Percentiles rank a stretch among this genome's conserved stretches.
Evolutionary conservation across 2,113 vertebrate species (phyloP).

Genomic region (Aplodontia rufa): DNA sequence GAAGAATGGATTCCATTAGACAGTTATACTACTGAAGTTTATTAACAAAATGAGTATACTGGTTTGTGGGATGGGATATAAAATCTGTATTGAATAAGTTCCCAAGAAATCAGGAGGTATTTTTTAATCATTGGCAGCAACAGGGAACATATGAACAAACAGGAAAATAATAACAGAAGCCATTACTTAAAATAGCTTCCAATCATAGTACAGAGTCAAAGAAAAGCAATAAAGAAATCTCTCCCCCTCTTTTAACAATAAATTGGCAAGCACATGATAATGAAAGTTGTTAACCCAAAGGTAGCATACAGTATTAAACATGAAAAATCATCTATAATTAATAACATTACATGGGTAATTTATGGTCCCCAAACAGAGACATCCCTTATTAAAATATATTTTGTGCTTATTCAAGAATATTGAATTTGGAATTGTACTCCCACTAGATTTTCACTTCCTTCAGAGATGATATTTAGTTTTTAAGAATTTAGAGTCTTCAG

Average conservation of each 20-base stretch:
- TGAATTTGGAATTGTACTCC: not conserved
- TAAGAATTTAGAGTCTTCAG: not conserved
- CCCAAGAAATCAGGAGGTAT: constrained; percentile 59
- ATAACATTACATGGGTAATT: not conserved
- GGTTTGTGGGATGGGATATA: constrained; percentile 41
- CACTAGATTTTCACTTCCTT: not conserved
- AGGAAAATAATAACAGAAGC: constrained; percentile 68
- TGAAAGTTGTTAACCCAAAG: not conserved
- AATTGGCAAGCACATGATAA: not conserved
- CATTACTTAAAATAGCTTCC: constrained; percentile 64
- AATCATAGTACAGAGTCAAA: constrained; percentile 22
- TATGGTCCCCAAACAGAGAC: not conserved
- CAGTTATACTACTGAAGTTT: constrained; percentile 50
- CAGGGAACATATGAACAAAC: constrained; percentile 67
- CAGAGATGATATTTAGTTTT: not conserved
- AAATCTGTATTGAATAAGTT: constrained; percentile 58
- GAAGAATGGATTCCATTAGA: constrained; percentile 43
- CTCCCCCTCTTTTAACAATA: constrained; percentile 25
- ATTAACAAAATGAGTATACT: constrained; percentile 62
- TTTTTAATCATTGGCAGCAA: constrained; percentile 62
- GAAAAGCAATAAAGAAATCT: constrained; percentile 48
- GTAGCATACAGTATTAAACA: not conserved
- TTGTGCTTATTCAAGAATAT: not conserved
- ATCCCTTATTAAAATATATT: not conserved
- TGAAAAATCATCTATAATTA: constrained; percentile 28